Evolutionary conservation across 1,140 invertebrate species (phyloP).

Genomic region (Idris sp.): DNA sequence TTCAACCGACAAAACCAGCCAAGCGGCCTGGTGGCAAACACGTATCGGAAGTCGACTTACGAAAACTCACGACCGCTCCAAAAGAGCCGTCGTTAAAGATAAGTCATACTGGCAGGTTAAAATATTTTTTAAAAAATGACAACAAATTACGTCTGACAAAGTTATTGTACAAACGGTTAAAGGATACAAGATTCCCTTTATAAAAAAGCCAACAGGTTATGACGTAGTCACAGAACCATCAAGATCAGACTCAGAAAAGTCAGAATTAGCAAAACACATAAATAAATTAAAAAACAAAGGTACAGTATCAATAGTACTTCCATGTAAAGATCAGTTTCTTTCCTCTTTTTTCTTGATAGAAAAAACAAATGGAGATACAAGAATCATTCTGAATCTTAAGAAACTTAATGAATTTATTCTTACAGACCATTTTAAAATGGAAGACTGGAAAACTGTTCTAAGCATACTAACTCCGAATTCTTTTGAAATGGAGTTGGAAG

Average conservation of each 20-base stretch:
- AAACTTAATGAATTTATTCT: constrained; percentile 58
- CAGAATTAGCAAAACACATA: neutral
- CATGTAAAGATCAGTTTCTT: constrained; percentile 16
- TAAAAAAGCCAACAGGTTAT: neutral
- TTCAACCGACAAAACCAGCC: neutral
- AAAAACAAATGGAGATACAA: constrained; percentile 46
- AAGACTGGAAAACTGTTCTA: constrained; percentile 52
- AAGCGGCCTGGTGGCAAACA: constrained; percentile 3
- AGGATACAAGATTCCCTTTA: constrained; percentile 28
- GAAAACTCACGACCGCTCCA: neutral
- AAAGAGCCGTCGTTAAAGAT: constrained; percentile 7
- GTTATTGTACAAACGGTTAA: constrained; percentile 2
- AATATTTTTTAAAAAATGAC: constrained; percentile 5
- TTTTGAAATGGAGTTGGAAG: constrained; percentile 42
- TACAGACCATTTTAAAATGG: constrained; percentile 62
- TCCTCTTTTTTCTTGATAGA: constrained; percentile 42
- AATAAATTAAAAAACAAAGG: neutral
- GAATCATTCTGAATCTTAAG: constrained; percentile 65
- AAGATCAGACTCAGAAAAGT: neutral
- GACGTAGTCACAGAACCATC: neutral
- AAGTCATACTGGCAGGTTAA: constrained; percentile 5
- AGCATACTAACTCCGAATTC: constrained; percentile 26
- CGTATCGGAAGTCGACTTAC: neutral
- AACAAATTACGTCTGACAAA: constrained; percentile 4
- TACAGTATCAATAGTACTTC: neutral